Conservation (phyloP, 2,113 vertebrate genomes). For the Lophius piscatorius region DNA sequence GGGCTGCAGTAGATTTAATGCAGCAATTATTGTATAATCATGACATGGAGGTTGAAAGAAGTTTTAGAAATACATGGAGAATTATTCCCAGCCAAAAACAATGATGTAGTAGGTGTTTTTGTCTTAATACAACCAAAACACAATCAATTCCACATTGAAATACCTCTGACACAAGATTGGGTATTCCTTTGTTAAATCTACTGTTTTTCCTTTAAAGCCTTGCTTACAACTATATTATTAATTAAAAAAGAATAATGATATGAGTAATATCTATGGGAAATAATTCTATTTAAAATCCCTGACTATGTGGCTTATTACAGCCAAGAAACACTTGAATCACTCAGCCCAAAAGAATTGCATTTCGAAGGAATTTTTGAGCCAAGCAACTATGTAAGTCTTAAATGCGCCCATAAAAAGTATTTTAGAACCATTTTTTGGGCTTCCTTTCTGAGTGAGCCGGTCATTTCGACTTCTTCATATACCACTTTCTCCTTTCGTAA, state of each 20-base stretch:
- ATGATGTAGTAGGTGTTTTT: no score
- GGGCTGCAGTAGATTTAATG: constrained; percentile 50
- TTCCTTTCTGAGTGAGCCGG: constrained; percentile 46
- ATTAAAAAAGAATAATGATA: no score
- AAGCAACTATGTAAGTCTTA: constrained; percentile 66
- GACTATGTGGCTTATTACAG: constrained; percentile 9
- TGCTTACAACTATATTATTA: no score
- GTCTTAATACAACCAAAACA: no score
- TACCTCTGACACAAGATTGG: no score
- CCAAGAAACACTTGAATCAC: constrained; percentile 54
- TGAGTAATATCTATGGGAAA: no score
- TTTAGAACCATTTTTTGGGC: constrained; percentile 67
- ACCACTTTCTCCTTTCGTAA: constrained; percentile 55
- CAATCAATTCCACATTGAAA: no score
- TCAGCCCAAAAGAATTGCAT: constrained; percentile 49
- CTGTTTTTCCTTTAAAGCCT: no score
- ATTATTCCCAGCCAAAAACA: no score
- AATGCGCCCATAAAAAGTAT: constrained; percentile 77
- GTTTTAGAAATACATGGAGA: no score
- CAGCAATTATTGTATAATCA: constrained; percentile 38
- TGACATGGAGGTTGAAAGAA: constrained; percentile 4
- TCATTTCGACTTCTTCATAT: constrained; percentile 73
- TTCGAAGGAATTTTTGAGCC: constrained; percentile 59
- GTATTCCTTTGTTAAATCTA: no score
- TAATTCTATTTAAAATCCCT: background rate